phyloP scores from a whole-genome alignment of 2,888 invertebrate species.

The Eupithecia dodoneata region DNA sequence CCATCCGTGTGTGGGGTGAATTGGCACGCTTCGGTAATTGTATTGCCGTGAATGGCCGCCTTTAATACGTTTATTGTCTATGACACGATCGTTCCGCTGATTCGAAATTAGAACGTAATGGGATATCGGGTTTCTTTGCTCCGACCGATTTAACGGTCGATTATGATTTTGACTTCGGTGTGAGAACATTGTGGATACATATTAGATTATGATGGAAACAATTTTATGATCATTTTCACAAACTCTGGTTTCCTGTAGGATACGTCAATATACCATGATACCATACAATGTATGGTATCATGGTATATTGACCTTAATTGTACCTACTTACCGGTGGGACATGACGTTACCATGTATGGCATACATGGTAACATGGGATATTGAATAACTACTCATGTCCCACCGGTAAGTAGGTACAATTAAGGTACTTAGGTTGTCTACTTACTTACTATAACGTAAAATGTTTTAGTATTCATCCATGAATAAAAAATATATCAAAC shows the following conservation, averaged over 20 bases:
- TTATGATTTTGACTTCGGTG: constrained; percentile 4
- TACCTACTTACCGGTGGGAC: too few species aligned
- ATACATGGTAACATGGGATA: too few species aligned
- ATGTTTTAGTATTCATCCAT: too few species aligned
- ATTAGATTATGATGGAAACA: neutral
- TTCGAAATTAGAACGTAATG: constrained; percentile 56
- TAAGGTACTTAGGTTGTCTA: too few species aligned
- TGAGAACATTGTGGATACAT: neutral
- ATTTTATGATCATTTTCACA: neutral
- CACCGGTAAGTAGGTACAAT: too few species aligned
- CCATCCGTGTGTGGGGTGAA: constrained; percentile 45
- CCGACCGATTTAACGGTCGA: constrained; percentile 7
- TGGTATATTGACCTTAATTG: too few species aligned
- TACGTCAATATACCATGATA: too few species aligned
- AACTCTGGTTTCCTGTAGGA: neutral
- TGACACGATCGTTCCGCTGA: constrained; percentile 53
- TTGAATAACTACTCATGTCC: too few species aligned
- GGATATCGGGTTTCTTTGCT: constrained; percentile 17
- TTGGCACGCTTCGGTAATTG: constrained; percentile 74
- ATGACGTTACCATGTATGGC: too few species aligned
- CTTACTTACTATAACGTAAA: too few species aligned
- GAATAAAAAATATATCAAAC: too few species aligned
- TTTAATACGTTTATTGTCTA: constrained; percentile 74
- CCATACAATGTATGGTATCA: too few species aligned
- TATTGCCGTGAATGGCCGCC: constrained; percentile 64